Base-by-base conservation (phyloP, 2,888 invertebrate genomes). In the Calliphora vomitoria region DNA sequence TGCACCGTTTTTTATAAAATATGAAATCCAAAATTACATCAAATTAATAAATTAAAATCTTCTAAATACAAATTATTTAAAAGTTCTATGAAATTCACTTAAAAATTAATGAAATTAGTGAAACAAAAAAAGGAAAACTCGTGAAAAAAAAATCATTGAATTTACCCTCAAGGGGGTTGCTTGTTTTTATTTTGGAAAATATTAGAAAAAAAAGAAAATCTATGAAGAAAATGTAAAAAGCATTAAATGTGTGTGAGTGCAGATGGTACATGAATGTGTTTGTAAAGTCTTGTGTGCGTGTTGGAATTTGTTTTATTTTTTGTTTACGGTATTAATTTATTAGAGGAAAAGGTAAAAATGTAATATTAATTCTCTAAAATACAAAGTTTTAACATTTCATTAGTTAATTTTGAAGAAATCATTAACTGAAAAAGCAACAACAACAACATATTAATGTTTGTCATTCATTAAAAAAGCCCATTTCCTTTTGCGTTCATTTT, bases 1-100 rank as follows among this genome's bases (percentile, higher is more conserved):
- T 87, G 87, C 87, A 87, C 87, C 82, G 74, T 87, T 87, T 85
- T 81, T 85, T 79, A 47, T 79, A 60, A 82, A 64, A 35, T 74
- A 78, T 79, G 81, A 83, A 82, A 82, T 75, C 62, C 18, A 58
- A 78, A 82, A 69, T 58, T 66, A 75, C 53, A 72, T 18, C 31
- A 71, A 84, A 81, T 38, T 60, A 53, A 60, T 66, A 82, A 79
- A 44, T 68, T 66, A 47, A 82, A 71, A 20, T 71, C 50, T 64
- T 62, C 47, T 64, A 68, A 38, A 79, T 0, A 41, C 25, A 64
- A 79, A 72, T 87, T 38, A 31, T 47, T 15, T 8, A 41, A 25
- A 72, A 68, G 47, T 62, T 31, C 55, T 25, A 38, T 25, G 75
- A 66, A 84, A 69, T 60, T 78, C 38, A 78, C 8, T 58, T 13